Base-by-base conservation (phyloP, 2,797 vertebrate genomes). In the Botia almorhae region DNA sequence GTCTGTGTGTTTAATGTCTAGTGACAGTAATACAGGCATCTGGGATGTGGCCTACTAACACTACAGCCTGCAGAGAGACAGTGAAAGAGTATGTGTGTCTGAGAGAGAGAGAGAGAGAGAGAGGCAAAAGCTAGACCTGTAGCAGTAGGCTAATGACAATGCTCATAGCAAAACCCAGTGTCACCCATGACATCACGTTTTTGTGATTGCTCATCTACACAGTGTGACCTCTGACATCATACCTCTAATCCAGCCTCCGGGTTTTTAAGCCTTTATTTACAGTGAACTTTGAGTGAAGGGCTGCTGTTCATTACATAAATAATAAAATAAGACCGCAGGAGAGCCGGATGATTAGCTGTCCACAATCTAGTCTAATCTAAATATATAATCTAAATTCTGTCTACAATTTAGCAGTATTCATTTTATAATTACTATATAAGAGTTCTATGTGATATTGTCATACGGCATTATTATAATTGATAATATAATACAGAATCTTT, bases 1-100 rank as follows among this genome's bases (percentile, higher is more conserved):
- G 21, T 56, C 89, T 87, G 74, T 76, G 85, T 82, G 69, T 82
- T 84, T 92, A 87, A 90, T 91, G 75, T 69, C 73, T 46, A 65
- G 70, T 85, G 88, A 90, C 88, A 87, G 81, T 84, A 85, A 90
- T 78, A 76, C 69, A 72, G 58, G 71, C 58, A 26, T 26, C 69
- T 70, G 55, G 83, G 86, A 85, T 80, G 69, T 80, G 16, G 60
- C 69, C 81, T 55, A 46, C 71, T 51, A 69, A 61, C 63, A 67
- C 70, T 81, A 69, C 60, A 50, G 74, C 58, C 83, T 68, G 81
- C 63, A 74, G 80, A 53, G 58, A 81, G 46, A 73, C 39, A 36
- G n/a, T 36, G 71, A 69, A 63, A 43, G 29, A 71, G 51, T 50
- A n/a, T 68, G 76, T 43, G 3, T 26, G 29, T 16, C 21, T 1